phyloP scores from a whole-genome alignment of 2,113 vertebrate species.

The Struthio camelus region DNA sequence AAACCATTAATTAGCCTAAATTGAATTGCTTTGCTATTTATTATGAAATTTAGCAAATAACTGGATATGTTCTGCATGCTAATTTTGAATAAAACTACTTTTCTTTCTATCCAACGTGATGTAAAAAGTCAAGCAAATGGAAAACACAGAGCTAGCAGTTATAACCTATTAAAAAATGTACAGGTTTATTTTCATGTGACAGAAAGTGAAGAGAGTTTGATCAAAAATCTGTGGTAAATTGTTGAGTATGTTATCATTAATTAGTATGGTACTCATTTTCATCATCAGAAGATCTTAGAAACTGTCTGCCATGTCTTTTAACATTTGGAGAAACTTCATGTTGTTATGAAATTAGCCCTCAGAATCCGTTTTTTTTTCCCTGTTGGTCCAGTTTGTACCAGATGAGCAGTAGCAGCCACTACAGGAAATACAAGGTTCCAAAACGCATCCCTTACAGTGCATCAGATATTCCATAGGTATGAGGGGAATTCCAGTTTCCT shows the following conservation, averaged over 20 bases:
- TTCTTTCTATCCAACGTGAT: neutral
- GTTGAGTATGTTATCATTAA: neutral
- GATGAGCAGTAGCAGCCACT: neutral
- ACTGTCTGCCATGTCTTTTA: neutral
- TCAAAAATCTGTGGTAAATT: neutral
- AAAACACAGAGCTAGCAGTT: neutral
- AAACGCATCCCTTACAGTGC: neutral
- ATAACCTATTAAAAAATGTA: neutral
- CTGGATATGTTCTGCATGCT: neutral
- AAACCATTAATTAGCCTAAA: neutral
- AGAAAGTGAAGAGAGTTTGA: neutral
- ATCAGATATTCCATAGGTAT: neutral
- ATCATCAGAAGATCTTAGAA: neutral
- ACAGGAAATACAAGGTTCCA: slow-evolving; percentile 6
- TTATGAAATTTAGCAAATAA: neutral
- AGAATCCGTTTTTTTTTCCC: neutral
- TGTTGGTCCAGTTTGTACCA: neutral
- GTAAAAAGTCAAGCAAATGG: neutral
- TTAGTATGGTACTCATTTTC: neutral
- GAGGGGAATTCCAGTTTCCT: slow-evolving; percentile 10
- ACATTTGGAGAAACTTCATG: neutral
- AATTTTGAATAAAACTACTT: neutral
- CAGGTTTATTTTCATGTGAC: neutral
- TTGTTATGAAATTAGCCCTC: slow-evolving; percentile 6
- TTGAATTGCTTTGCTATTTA: neutral